Evolutionary conservation across 1,140 invertebrate genomes (phyloP), one percentile per base, ranked within the genome.

Genomic region (Contarinia nasturtii): DNA sequence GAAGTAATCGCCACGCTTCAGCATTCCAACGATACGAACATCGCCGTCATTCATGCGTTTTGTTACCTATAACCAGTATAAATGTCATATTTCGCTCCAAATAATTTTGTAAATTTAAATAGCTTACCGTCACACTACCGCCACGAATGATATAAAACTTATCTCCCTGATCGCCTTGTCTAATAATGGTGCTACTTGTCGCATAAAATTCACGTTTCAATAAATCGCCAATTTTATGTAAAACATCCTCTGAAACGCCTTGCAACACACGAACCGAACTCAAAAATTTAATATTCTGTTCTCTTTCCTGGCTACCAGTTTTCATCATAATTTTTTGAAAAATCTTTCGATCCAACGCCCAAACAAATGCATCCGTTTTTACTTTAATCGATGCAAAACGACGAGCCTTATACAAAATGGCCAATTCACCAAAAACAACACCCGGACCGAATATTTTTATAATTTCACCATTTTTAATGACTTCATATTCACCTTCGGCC

Each of bases 121-220:
- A n/a, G n/a, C n/a, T n/a, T n/a, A 86, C 77, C 46, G 77, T 75
- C 20, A 93, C 90, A 50, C 79, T 82, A 12, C 92, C 93, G 17
- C 84, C 83, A 48, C 86, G 81, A 49, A 97, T 93, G 49, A 98
- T 92, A 59, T 86, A 97, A 66, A 98, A 98, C 53, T 91, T 92
- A 61, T 97, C 90, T 3, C 93, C 91, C 48, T 76, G 74, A 43
- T 93, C 89, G 0, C 91, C 92, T 67, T 98, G 87, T 8, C 84
- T 68, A n/a, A 97, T 80, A 49, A 97, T 91, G 52, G 79, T 79
- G 1, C 84, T 82, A 8, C 82, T 86, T 18, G 82, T 73, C 44
- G 79, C 75, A 62, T 88, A 96, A 57, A 86, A 85, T 58, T 86
- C 82, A 61, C 87, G 74, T 68, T 92, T 86, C 34, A 96, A 66